Evolutionary conservation across 2,797 vertebrate species (phyloP), one percentile per base, ranked within the genome.

Genomic region (Spinus olivaceus): DNA sequence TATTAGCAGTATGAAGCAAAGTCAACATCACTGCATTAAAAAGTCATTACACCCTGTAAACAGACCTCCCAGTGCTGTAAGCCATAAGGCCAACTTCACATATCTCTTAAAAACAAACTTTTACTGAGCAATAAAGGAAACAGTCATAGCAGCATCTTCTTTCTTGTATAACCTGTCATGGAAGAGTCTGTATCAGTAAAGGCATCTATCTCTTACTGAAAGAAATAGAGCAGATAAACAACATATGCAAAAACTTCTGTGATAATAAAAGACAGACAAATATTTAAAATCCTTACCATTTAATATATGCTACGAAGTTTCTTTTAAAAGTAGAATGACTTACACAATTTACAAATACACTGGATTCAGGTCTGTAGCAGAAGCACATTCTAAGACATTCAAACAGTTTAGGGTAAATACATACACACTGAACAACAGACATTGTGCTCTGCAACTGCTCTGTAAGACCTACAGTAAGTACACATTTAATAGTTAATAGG

Each of bases 1-100:
- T 98, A 98, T 98, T 98, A 97, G 96, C 97, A 98, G 93, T 98
- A 98, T 93, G 97, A 98, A 98, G 96, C 96, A 96, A 97, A 98
- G 95, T 97, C 96, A 98, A 97, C 96, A 97, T 97, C 84, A 97
- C 90, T 97, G 96, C 94, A 94, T 96, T 97, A 97, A 97, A 98
- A 98, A 97, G 92, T 96, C 90, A 81, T 96, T 94, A 95, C 87
- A 96, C 88, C 77, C 73, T 90, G 70, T 95, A 95, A 97, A 94
- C 92, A 96, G 90, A 97, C 91, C 69, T 95, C 83, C 71, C 89
- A 91, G 65, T 95, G 93, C 81, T 95, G 89, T 96, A 96, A 95
- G 66, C 94, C 92, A 82, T 86, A 92, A 84, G 81, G 88, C 84
- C 77, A 94, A 78, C 23, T 82, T 91, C 2, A 10, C 23, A 53